phyloP scores from a whole-genome alignment of 2,888 invertebrate genomes.

The Erynnis tages region DNA sequence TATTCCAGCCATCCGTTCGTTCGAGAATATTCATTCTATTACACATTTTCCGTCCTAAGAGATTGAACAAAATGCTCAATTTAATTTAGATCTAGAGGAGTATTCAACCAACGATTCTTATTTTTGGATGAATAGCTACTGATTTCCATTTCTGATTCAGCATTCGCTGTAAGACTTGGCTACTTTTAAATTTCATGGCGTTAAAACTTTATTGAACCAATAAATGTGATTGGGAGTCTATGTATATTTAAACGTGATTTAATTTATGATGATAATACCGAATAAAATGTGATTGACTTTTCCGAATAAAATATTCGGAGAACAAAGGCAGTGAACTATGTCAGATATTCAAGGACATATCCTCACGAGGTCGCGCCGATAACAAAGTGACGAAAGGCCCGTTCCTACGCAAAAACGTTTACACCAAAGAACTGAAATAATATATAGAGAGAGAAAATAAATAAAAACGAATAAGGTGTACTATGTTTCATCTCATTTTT shows the following conservation, averaged over 20 bases:
- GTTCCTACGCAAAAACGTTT: not conserved
- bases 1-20: not conserved
- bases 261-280: too few relatives aligned
- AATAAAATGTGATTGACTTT: not conserved
- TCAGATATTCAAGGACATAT: constrained; percentile 7
- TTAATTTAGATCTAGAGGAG: constrained; percentile 13
- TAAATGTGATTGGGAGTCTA: not conserved
- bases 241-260: not conserved
- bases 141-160: constrained; percentile 11
- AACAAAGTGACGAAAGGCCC: not conserved
- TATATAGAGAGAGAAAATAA: not conserved
- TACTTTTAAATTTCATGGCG: constrained; percentile 8
- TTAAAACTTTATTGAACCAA: not conserved
- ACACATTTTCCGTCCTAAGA: constrained; percentile 2
- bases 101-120: constrained; percentile 18
- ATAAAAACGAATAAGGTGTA: not conserved
- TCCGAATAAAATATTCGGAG: constrained; percentile 1
- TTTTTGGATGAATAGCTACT: constrained; percentile 18
- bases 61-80: constrained; percentile 16
- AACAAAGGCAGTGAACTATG: not conserved
- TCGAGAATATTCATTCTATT: constrained; percentile 5
- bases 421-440: not conserved
- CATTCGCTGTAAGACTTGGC: not conserved
- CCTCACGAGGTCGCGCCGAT: not conserved
- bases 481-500: too few relatives aligned